Evolutionary conservation across 2,888 invertebrate species (phyloP), one percentile per base, ranked within the genome.

Genomic region (Zygothrica quintamaculata): DNA sequence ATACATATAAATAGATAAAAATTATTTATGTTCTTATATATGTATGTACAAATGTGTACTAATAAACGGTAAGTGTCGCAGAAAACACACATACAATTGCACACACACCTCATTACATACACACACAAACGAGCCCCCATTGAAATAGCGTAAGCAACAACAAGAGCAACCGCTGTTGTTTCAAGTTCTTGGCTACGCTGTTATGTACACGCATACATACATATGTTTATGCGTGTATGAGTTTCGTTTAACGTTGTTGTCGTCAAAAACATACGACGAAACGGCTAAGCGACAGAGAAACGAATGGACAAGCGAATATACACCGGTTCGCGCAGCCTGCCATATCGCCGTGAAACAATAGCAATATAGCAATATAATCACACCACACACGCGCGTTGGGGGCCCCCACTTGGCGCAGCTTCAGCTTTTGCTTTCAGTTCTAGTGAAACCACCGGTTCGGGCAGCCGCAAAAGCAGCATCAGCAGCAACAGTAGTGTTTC

Each of bases 401-500:
- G 62, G 53, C 44, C 71, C 58, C 51, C 46, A 72, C 42, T 68
- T 74, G 65, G 61, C 82, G 55, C 78, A 74, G 79, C 86, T 42
- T 70, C 84, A 80, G 75, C 46, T 48, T 59, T 65, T 74, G 82
- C 65, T 66, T 84, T 89, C 81, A 89, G 89, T 89, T 88, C 74
- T 84, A 84, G 76, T 84, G 68, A 69, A 84, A 74, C 87, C 87
- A 82, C 70, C 77, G 78, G 74, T 76, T 77, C 60, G 77, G 69
- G 60, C 62, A 77, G 84, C 57, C 58, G 62, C 47, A 64, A 4
- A 18, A 58, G 43, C 33, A 62, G 7, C 42, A 43, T 13, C 31
- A 57, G 31, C 9, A 47, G 51, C 51, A 53, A 40, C 51, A 65
- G 11, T 34, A 18, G 40, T 16, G 66, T 53, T 57, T 64, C 68